These are phyloP conservation scores for Helarctos malayanus DNA, from an alignment of 2,797 vertebrate species.

Conservation along the genomic window DNA sequence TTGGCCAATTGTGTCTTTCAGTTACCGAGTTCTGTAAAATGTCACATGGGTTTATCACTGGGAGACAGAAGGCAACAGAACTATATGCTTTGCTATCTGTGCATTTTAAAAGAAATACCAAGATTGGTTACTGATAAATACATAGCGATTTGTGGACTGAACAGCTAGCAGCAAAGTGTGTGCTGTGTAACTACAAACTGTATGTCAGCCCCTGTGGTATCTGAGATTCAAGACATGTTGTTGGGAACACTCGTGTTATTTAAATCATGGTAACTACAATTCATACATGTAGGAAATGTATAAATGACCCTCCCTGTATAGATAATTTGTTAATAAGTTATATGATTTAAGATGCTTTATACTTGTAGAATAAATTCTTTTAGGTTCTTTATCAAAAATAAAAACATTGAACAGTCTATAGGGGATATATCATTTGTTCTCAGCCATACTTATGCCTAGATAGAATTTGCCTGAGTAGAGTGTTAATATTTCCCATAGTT, in stretches of 20 bases:
- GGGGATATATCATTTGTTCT: not conserved
- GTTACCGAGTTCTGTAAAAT: not conserved
- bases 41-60: not conserved
- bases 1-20: not conserved
- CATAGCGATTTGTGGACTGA: not conserved
- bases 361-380: not conserved
- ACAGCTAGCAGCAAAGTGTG: not conserved
- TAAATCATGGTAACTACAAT: not conserved
- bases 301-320: not conserved
- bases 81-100: not conserved
- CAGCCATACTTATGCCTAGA: not conserved
- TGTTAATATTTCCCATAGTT: not conserved
- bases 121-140: not conserved
- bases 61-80: not conserved
- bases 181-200: not conserved
- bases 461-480: not conserved
- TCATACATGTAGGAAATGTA: not conserved
- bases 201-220: not conserved
- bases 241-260: not conserved
- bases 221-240: not conserved
- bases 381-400: not conserved
- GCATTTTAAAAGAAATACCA: constrained; percentile 31
- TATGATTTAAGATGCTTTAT: not conserved
- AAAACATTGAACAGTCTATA: not conserved
- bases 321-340: not conserved